Conservation (phyloP, 2,888 invertebrate species). For the Metalampra italica region DNA sequence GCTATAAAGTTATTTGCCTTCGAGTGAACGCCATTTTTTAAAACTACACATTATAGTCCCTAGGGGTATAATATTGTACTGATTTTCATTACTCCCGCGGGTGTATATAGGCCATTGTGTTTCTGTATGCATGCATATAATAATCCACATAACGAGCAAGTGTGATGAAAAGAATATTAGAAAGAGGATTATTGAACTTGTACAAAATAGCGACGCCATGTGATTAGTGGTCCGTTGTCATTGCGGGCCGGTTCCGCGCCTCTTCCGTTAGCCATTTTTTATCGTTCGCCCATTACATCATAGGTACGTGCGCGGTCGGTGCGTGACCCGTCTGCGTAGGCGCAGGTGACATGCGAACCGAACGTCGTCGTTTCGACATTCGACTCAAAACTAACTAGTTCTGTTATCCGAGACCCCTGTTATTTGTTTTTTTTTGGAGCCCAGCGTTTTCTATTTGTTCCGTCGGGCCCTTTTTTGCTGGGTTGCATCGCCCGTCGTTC, state of each 20-base stretch:
- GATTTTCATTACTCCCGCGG: too few relatives aligned
- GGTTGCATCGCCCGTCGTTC: conserved; percentile 59
- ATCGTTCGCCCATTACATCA: conserved; percentile 62
- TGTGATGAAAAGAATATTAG: neutral
- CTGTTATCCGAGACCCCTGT: conserved; percentile 65
- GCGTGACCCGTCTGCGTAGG: conserved; percentile 64
- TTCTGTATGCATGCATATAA: too few relatives aligned
- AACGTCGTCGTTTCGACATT: conserved; percentile 50
- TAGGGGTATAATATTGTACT: too few relatives aligned
- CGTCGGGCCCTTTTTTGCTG: conserved; percentile 73
- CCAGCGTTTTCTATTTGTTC: conserved; percentile 74
- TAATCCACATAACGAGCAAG: too few relatives aligned
- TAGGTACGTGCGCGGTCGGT: conserved; percentile 42
- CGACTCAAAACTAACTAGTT: conserved; percentile 53
- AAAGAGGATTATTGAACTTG: neutral
- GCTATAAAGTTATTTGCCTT: too few relatives aligned
- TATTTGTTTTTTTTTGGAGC: conserved; percentile 56
- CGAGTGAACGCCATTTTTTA: too few relatives aligned
- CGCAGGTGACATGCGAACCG: conserved; percentile 70
- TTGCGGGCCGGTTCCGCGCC: conserved; percentile 54
- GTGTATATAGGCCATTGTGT: too few relatives aligned
- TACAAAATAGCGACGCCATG: conserved; percentile 35
- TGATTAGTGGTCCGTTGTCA: conserved; percentile 46
- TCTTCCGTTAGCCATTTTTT: conserved; percentile 65
- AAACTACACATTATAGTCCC: too few relatives aligned